A percentile compares a stretch with the other conserved stretches of the same genome.
Evolutionary conservation across 2,113 vertebrate species (phyloP).

Genomic region (Fulica atra): DNA sequence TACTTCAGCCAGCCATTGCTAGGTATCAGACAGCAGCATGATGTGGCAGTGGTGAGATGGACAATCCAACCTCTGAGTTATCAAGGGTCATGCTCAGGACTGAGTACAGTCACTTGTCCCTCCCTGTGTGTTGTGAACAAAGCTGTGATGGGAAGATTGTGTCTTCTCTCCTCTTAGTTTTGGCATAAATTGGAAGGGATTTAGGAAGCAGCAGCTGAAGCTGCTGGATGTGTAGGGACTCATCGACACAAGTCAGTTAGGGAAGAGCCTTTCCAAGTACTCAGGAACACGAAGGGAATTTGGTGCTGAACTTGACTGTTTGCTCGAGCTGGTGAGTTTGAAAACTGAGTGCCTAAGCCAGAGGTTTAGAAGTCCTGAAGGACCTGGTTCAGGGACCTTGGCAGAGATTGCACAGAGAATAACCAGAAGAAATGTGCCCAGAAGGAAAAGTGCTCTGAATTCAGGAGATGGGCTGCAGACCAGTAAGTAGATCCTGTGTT

Average conservation of each 20-base stretch:
- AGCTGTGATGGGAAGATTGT: neutral
- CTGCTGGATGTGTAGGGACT: neutral
- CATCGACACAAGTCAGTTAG: too few species aligned
- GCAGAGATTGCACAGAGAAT: neutral
- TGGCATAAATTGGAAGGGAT: neutral
- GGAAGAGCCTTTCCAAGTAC: neutral
- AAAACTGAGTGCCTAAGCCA: neutral
- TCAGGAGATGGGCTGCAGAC: neutral
- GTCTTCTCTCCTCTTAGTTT: neutral
- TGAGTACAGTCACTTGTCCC: neutral
- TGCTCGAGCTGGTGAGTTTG: neutral
- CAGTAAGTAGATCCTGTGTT: neutral
- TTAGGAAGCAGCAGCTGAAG: neutral
- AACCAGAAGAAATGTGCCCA: too few species aligned
- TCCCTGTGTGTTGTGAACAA: neutral
- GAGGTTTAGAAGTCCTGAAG: neutral
- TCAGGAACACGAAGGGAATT: neutral
- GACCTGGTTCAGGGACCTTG: neutral
- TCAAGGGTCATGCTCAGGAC: accelerated
- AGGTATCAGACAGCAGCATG: neutral
- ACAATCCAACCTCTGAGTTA: neutral
- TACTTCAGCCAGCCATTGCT: neutral
- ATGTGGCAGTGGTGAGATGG: neutral
- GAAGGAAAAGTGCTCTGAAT: neutral
- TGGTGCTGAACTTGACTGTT: accelerated